A percentile compares a stretch with the other conserved stretches of the same genome.
These are phyloP conservation scores for Typhlichthys subterraneus DNA, from an alignment of 2,797 vertebrate species.

Conservation along the genomic window DNA sequence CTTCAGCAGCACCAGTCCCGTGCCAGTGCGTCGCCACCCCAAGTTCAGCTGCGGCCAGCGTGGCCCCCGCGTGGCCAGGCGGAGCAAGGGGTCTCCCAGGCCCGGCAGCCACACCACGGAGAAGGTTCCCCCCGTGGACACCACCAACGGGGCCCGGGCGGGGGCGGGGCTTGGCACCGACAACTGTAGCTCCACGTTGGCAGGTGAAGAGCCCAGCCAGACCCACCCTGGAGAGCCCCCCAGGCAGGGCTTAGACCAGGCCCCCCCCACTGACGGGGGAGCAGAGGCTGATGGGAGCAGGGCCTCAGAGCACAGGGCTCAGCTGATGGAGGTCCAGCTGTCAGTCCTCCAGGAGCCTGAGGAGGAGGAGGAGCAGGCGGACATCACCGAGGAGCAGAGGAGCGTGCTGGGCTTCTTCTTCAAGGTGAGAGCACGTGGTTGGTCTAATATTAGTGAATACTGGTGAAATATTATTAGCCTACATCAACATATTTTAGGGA, in stretches of 20 bases:
- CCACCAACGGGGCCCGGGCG: slow-evolving; percentile 55
- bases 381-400: slow-evolving; percentile 73
- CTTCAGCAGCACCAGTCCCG: slow-evolving; percentile 71
- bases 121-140: slow-evolving; percentile 15
- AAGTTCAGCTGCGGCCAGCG: slow-evolving; percentile 83
- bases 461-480: too few species aligned
- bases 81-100: slow-evolving; percentile 75
- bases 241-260: slow-evolving; percentile 5
- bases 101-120: slow-evolving; percentile 17
- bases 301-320: slow-evolving; percentile 76
- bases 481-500: too few species aligned
- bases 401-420: slow-evolving; percentile 85
- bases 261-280: slow-evolving; percentile 36
- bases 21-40: slow-evolving; percentile 78
- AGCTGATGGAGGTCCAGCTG: slow-evolving; percentile 91
- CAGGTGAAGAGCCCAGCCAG: slow-evolving; percentile 77
- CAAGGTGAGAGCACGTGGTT: slow-evolving; percentile 59
- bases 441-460: too few species aligned
- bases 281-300: slow-evolving; percentile 54
- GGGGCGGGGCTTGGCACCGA: not conserved
- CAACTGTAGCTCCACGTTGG: slow-evolving; percentile 73
- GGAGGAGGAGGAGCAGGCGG: slow-evolving; percentile 66
- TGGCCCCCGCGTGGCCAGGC: slow-evolving; percentile 67
- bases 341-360: slow-evolving; percentile 81
- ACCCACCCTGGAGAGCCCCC: slow-evolving; percentile 19